These are phyloP conservation scores for Triops longicaudatus DNA, from an alignment of 1,140 invertebrate genomes.

Conservation along the genomic window DNA sequence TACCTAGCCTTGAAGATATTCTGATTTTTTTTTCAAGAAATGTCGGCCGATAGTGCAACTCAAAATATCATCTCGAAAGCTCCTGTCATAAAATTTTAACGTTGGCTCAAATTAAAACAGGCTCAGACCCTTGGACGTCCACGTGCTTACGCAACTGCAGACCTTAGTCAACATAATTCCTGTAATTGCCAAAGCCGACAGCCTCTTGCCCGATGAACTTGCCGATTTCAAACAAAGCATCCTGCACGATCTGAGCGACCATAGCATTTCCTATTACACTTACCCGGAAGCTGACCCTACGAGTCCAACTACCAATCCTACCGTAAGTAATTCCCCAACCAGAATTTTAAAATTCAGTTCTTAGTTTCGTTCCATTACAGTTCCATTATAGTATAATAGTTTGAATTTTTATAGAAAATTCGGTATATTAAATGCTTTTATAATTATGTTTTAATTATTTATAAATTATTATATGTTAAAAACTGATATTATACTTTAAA, in stretches of 20 bases:
- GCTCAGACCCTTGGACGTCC: constrained; percentile 48
- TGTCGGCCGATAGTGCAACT: no score
- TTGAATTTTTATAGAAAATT: no score
- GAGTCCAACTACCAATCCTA: constrained; percentile 32
- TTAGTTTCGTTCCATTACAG: no score
- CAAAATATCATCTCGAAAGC: no score
- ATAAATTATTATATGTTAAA: no score
- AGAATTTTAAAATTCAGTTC: no score
- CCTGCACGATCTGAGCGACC: constrained; percentile 33
- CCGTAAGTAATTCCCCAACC: constrained; percentile 29
- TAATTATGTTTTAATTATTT: no score
- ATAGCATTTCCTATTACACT: constrained; percentile 36
- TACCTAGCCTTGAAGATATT: no score
- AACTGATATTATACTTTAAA: no score
- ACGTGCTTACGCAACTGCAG: constrained; percentile 50
- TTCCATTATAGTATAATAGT: no score
- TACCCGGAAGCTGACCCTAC: constrained; percentile 32
- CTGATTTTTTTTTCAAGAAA: no score
- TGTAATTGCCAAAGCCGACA: constrained; percentile 54
- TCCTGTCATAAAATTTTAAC: background rate
- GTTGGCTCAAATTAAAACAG: constrained; percentile 40
- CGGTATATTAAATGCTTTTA: no score
- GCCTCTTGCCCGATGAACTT: constrained; percentile 45
- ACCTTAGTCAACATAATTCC: constrained; percentile 52
- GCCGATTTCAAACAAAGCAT: constrained; percentile 41